phyloP scores from a whole-genome alignment of 2,113 vertebrate genomes.

The Fulmarus glacialis region DNA sequence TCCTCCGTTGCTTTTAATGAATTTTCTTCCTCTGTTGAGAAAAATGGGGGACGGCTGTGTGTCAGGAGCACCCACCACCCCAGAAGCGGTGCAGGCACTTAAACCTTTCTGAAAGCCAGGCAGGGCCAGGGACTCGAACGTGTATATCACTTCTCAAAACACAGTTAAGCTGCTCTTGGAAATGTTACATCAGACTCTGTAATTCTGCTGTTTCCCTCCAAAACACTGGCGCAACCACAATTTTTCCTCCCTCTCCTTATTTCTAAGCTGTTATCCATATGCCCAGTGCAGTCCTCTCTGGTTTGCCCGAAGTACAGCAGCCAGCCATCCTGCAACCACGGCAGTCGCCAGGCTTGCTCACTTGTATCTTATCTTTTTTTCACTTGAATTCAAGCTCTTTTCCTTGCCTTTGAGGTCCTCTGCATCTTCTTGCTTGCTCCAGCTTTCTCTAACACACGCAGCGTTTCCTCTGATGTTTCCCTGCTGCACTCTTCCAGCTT shows the following conservation, averaged over 20 bases:
- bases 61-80: not conserved
- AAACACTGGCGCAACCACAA: not conserved
- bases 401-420: not conserved
- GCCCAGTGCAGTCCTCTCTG: not conserved
- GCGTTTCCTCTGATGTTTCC: not conserved
- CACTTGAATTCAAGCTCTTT: not conserved
- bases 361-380: not conserved
- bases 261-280: not conserved
- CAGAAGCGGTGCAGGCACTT: fast-evolving
- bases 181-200: not conserved
- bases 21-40: not conserved
- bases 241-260: not conserved
- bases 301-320: not conserved
- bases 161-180: not conserved
- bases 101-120: not conserved
- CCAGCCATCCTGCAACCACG: not conserved
- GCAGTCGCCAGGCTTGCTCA: not conserved
- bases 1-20: not conserved
- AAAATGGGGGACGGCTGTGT: not conserved
- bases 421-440: not conserved
- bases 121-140: not conserved
- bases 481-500: not conserved
- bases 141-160: not conserved
- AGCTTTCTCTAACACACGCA: fast-evolving
- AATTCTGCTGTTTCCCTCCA: not conserved